Evolutionary conservation across 2,888 invertebrate genomes (phyloP).

Genomic region (Drosophila formosana): DNA sequence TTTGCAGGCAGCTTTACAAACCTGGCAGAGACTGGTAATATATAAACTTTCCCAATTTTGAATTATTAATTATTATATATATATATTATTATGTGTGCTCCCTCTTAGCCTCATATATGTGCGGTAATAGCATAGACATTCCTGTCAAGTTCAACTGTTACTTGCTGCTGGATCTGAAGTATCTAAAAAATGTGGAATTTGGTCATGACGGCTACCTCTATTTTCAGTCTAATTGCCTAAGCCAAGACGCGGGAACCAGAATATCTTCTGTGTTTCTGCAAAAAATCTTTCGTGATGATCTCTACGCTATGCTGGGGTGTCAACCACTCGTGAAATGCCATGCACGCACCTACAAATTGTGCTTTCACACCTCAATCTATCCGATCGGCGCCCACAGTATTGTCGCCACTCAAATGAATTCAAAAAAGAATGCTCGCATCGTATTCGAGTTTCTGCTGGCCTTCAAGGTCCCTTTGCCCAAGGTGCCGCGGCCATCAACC

Average conservation of each 20-base stretch:
- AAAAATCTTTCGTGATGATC: constrained; percentile 24
- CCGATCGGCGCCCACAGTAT: constrained; percentile 34
- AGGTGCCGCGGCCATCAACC: constrained; percentile 11
- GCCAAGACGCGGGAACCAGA: background rate
- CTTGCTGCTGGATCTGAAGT: constrained; percentile 22
- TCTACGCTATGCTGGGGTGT: background rate
- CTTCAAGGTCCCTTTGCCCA: constrained; percentile 15
- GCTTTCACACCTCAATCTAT: constrained; percentile 31
- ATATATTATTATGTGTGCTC: too few species aligned
- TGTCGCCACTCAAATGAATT: constrained; percentile 19
- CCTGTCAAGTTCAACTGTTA: constrained; percentile 35
- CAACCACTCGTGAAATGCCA: constrained; percentile 14
- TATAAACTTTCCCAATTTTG: background rate
- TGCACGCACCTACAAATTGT: constrained; percentile 23
- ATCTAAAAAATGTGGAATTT: constrained; percentile 4
- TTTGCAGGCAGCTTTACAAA: constrained; percentile 28
- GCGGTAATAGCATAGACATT: constrained; percentile 14
- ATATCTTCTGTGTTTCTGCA: constrained; percentile 23
- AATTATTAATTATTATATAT: background rate
- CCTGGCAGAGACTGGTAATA: constrained; percentile 28
- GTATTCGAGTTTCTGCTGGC: constrained; percentile 30
- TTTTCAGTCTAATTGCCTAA: constrained; percentile 17
- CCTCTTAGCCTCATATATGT: constrained; percentile 26
- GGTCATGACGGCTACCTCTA: constrained; percentile 10
- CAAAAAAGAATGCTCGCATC: constrained; percentile 6